A percentile compares a stretch with the other conserved stretches of the same genome.
These are phyloP conservation scores for Oreamnos americanus DNA, from an alignment of 2,113 vertebrate genomes.

Conservation along the genomic window DNA sequence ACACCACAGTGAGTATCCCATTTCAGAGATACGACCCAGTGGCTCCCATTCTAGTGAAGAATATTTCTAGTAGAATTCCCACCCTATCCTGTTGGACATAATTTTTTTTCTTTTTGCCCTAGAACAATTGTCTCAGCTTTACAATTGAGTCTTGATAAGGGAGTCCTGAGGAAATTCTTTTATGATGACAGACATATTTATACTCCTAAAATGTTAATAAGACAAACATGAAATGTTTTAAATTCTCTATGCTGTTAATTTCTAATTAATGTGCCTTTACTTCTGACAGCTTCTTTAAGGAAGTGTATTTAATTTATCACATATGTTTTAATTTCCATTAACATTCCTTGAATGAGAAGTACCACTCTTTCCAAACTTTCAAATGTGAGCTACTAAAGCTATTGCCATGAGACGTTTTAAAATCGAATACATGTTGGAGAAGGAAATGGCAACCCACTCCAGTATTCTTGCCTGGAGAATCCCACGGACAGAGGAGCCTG, in stretches of 20 bases:
- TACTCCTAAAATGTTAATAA: not conserved
- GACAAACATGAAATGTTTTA: slow-evolving; percentile 7
- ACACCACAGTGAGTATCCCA: not conserved
- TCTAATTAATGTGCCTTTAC: slow-evolving; percentile 2
- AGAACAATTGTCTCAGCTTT: not conserved
- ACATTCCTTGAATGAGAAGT: not conserved
- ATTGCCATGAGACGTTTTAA: not conserved
- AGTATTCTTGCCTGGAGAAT: not conserved
- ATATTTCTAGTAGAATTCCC: not conserved
- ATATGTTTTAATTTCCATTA: not conserved
- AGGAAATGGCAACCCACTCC: not conserved
- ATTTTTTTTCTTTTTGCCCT: not conserved
- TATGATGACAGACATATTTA: not conserved
- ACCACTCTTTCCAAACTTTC: not conserved
- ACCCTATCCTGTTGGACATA: not conserved
- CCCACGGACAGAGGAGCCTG: not conserved
- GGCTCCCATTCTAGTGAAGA: not conserved
- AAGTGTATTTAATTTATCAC: slow-evolving; percentile 18
- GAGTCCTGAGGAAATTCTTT: slow-evolving; percentile 44
- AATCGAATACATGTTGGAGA: not conserved
- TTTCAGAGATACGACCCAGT: slow-evolving; percentile 19
- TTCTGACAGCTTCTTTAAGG: not conserved
- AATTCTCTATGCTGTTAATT: not conserved
- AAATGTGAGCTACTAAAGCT: not conserved
- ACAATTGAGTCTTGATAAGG: slow-evolving; percentile 3